A percentile compares a stretch with the other conserved stretches of the same genome.
These are phyloP conservation scores for Ptilorrhoa leucosticta DNA, from an alignment of 2,113 vertebrate genomes.

Conservation along the genomic window DNA sequence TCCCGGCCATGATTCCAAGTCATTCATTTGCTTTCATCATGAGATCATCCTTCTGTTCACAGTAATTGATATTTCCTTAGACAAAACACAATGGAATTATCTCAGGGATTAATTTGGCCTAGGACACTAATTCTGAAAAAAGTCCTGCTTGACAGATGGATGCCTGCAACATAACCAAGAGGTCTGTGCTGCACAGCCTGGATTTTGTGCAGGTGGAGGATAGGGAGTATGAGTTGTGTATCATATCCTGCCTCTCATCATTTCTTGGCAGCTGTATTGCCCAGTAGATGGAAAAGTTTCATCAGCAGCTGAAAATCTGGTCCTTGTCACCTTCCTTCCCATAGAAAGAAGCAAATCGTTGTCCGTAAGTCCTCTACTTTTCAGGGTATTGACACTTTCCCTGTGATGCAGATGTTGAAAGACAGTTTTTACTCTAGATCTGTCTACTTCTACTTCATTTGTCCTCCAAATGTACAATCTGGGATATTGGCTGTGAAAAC, in stretches of 20 bases:
- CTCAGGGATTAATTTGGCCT: slow-evolving; percentile 42
- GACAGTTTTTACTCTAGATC: slow-evolving; percentile 54
- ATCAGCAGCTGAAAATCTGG: slow-evolving; percentile 72
- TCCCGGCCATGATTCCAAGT: background rate
- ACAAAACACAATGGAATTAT: slow-evolving; percentile 22
- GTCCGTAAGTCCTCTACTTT: slow-evolving; percentile 52
- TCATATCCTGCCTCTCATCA: slow-evolving; percentile 67
- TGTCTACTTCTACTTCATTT: slow-evolving; percentile 52
- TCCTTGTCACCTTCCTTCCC: slow-evolving; percentile 74
- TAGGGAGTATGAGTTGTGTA: slow-evolving; percentile 22
- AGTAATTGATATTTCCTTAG: slow-evolving; percentile 41
- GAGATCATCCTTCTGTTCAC: slow-evolving; percentile 29
- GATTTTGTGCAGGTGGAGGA: slow-evolving; percentile 53
- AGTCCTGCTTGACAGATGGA: slow-evolving; percentile 11
- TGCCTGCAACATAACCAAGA: slow-evolving; percentile 31
- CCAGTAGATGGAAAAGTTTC: slow-evolving; percentile 65
- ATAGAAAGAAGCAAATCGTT: slow-evolving; percentile 52
- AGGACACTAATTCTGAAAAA: slow-evolving; percentile 9
- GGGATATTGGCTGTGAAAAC: background rate
- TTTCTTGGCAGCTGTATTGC: slow-evolving; percentile 67
- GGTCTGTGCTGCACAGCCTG: background rate
- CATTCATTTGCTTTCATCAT: slow-evolving; percentile 26
- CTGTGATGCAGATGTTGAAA: slow-evolving; percentile 64
- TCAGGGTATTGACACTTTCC: slow-evolving; percentile 53
- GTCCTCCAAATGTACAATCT: slow-evolving; percentile 20